Conservation (phyloP, 2,888 invertebrate species). For the Torymus tubicola region DNA sequence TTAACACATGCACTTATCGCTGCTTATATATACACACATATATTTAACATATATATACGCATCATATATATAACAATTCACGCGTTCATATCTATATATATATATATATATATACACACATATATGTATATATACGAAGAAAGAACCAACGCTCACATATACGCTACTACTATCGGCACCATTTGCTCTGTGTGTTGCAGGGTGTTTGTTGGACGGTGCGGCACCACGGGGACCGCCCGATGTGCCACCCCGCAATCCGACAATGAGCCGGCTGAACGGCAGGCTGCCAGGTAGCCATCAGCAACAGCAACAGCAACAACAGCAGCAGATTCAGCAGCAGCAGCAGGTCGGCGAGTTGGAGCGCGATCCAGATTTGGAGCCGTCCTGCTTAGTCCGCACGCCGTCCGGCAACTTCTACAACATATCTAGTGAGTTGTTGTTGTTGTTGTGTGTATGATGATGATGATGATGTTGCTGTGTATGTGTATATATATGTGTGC, state of each 20-base stretch:
- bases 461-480: too few relatives aligned
- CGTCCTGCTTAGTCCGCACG: constrained; percentile 92
- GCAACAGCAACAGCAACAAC: constrained; percentile 51
- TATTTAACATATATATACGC: too few relatives aligned
- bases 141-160: not conserved
- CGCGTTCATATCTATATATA: too few relatives aligned
- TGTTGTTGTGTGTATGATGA: not conserved
- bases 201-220: constrained; percentile 91
- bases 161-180: not conserved
- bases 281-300: constrained; percentile 83
- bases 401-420: constrained; percentile 93
- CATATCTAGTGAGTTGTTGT: constrained; percentile 85
- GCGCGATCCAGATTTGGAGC: constrained; percentile 90
- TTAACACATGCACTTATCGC: too few relatives aligned
- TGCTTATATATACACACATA: too few relatives aligned
- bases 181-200: constrained; percentile 77
- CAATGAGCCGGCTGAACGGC: constrained; percentile 94
- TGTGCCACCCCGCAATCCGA: constrained; percentile 93
- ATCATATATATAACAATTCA: too few relatives aligned
- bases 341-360: constrained; percentile 66
- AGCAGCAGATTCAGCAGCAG: constrained; percentile 40
- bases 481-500: not conserved
- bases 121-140: too few relatives aligned
- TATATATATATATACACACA: too few relatives aligned
- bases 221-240: constrained; percentile 86